Evolutionary conservation across 2,797 vertebrate species (phyloP), one percentile per base, ranked within the genome.

Genomic region (Parotocinclus haroldoi): DNA sequence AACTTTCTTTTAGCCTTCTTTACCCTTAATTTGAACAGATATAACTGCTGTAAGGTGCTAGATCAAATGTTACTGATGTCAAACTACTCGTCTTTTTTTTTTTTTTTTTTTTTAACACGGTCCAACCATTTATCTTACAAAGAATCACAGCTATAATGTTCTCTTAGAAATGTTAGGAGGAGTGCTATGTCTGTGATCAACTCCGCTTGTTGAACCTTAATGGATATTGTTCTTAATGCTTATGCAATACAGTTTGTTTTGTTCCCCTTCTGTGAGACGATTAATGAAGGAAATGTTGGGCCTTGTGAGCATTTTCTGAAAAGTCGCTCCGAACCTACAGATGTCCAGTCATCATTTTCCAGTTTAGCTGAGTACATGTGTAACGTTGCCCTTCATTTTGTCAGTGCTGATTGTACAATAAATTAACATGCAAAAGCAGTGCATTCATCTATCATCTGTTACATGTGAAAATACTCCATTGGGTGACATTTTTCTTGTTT

Each of bases 341-440:
- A 79, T 78, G 62, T 72, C 65, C 72, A 67, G 79, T 73, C 79
- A 48, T 67, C 79, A 70, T 79, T 82, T 78, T 78, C 69, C 80
- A 80, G 70, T 79, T 79, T 76, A 80, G 77, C 71, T 77, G 78
- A 77, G 71, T 76, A 80, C 63, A 58, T 82, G 68, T 74, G 80
- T 85, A 87, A 86, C 82, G 82, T 80, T 75, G 44, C 44, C 82
- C 61, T 86, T 84, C 78, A 82, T 85, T 88, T 88, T 89, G 87
- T 90, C 86, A 82, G 81, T 76, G 83, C 84, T 87, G 81, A 88
- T 89, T 89, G 88, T 91, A 89, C 87, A 92, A 88, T 89, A 91
- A 90, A 91, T 80, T 69, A 36, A 84, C 81, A 78, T 83, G 83
- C 78, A 76, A 48, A 37, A 44, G 56, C 38, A 51, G 69, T 17